Evolutionary conservation across 2,113 vertebrate genomes (phyloP), one percentile per base, ranked within the genome.

Genomic region (Morone saxatilis): DNA sequence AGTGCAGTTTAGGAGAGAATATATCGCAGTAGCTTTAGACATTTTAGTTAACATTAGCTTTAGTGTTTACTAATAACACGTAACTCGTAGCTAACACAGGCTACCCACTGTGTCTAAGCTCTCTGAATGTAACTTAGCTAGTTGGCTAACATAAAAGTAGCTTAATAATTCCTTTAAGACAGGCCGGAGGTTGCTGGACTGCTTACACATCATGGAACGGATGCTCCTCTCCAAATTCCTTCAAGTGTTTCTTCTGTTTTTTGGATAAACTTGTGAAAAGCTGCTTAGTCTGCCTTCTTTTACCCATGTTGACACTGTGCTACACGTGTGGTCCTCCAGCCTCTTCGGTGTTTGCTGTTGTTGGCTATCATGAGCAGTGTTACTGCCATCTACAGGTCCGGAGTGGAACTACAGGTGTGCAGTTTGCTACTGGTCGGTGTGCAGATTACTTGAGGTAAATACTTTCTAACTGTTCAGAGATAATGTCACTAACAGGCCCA

Each of bases 191-290:
- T 22, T 7, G 0, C 0, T 66, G 11, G 5, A 1, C 9, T 36
- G 71, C 96, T 91, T 89, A 98, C 98, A 86, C 83, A 70, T 99
- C 97, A 13, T 97, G 90, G 71, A 97, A 97, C 0, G 98, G 98
- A 71, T 99, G 98, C 83, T 97, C 94, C 92, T 99, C 98, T 89
- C 98, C 98, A 78, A 98, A 99, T 14, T 98, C 97, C 80, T 95
- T 94, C 3, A 99, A 89, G 13, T 99, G 98, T 81, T 96, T 96
- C 94, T 96, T 98, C 88, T 98, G 97, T 88, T 96, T 97, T 88
- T 98, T 99, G 36, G 93, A 96, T 80, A 99, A 91, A 73, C 19
- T 71, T 0, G 67, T 94, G 47, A 97, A 82, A 76, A 95, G 50
- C n/a, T 88, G 91, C 4, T 89, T 94, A 41, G 57, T 92, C 20